Evolutionary conservation across 2,888 invertebrate species (phyloP).

Genomic region (Poecilobothrus nobilitatus): DNA sequence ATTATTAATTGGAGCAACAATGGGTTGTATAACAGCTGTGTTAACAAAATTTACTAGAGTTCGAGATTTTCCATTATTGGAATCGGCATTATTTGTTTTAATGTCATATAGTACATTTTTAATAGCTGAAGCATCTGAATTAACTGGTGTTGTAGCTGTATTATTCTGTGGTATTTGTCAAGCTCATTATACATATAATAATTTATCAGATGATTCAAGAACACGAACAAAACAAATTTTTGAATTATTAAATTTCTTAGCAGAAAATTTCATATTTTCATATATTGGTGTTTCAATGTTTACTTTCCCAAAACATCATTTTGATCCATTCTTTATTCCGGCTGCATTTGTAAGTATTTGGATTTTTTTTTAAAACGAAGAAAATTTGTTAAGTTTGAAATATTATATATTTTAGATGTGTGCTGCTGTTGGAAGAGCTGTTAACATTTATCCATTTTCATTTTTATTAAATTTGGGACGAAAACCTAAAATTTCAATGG

Average conservation of each 20-base stretch:
- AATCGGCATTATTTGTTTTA: constrained; percentile 91
- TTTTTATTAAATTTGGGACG: constrained; percentile 85
- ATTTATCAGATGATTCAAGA: constrained; percentile 79
- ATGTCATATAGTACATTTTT: constrained; percentile 98
- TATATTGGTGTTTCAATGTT: constrained; percentile 99
- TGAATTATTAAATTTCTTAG: constrained; percentile 88
- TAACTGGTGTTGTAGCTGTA: constrained; percentile 97
- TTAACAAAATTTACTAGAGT: constrained; percentile 92
- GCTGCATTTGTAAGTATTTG: constrained; percentile 76
- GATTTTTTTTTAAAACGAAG: neutral
- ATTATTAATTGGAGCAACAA: constrained; percentile 79
- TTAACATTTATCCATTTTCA: constrained; percentile 93
- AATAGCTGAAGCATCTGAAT: constrained; percentile 88
- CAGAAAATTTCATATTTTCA: constrained; percentile 96
- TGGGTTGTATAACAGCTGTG: constrained; percentile 91
- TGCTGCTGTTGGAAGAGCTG: constrained; percentile 80
- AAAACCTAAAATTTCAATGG: constrained; percentile 81
- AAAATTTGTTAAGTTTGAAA: neutral
- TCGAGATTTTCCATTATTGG: constrained; percentile 87
- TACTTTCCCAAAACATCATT: constrained; percentile 91
- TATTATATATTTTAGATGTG: constrained; percentile 57
- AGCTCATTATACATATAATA: constrained; percentile 98
- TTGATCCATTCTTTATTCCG: constrained; percentile 84
- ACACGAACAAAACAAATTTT: constrained; percentile 84
- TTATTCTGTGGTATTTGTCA: constrained; percentile 98